Conservation (phyloP, 2,888 invertebrate genomes). For the Abscondita cerata region DNA sequence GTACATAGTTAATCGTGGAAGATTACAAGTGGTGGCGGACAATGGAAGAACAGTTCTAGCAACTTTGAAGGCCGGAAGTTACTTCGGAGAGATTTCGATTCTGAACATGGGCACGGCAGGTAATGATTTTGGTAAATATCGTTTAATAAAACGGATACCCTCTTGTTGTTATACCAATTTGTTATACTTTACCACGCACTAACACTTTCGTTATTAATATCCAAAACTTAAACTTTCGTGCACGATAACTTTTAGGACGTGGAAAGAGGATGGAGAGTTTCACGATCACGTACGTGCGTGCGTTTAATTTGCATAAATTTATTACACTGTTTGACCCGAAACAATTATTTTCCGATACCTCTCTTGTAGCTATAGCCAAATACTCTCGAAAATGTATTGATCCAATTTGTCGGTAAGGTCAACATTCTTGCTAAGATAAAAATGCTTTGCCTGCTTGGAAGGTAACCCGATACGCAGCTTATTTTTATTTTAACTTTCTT, state of each 20-base stretch:
- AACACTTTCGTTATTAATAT: constrained; percentile 1
- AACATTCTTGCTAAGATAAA: too few species aligned
- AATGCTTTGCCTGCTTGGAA: too few species aligned
- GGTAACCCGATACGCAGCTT: too few species aligned
- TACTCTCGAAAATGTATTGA: neutral
- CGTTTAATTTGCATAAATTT: constrained; percentile 8
- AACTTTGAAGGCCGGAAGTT: constrained; percentile 97
- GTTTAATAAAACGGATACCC: constrained; percentile 55
- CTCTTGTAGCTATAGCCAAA: too few species aligned
- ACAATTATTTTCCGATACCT: constrained; percentile 3
- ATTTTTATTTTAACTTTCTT: too few species aligned
- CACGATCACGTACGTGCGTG: neutral
- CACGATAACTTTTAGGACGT: constrained; percentile 1
- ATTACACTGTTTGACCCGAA: constrained; percentile 6
- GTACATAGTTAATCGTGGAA: constrained; percentile 98
- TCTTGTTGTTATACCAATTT: constrained; percentile 22
- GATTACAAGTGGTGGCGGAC: constrained; percentile 93
- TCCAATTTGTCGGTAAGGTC: neutral
- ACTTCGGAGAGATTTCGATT: constrained; percentile 99
- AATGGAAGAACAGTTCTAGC: constrained; percentile 96
- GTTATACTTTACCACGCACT: constrained; percentile 15
- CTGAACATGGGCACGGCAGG: constrained; percentile 99
- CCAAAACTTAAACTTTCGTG: constrained; percentile 11
- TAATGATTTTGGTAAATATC: constrained; percentile 96
- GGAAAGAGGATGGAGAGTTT: constrained; percentile 2